These are phyloP conservation scores for Oncorhynchus clarkii DNA, from an alignment of 2,113 vertebrate genomes.

Conservation along the genomic window DNA sequence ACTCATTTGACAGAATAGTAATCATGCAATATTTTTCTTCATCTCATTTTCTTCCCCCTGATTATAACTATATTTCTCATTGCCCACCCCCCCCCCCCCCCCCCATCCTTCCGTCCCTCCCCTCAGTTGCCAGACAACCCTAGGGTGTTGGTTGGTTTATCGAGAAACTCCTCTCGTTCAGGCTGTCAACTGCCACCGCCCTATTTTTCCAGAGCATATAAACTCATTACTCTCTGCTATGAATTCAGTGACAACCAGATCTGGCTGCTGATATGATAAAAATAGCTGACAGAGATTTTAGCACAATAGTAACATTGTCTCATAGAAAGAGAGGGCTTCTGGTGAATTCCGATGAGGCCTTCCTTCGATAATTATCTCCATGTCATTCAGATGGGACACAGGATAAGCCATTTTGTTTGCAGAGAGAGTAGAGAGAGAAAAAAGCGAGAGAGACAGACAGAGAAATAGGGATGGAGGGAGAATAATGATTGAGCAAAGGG, in stretches of 20 bases:
- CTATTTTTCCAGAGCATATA: constrained; percentile 45
- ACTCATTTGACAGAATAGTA: constrained; percentile 46
- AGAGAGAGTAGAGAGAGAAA: constrained; percentile 28
- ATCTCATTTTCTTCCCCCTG: not conserved
- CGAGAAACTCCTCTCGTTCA: constrained; percentile 19
- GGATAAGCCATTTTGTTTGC: constrained; percentile 65
- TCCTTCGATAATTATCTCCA: constrained; percentile 62
- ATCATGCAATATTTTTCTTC: constrained; percentile 43
- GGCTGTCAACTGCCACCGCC: constrained; percentile 25
- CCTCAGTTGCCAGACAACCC: constrained; percentile 37
- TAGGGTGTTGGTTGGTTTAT: constrained; percentile 41
- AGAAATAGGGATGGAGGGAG: constrained; percentile 3
- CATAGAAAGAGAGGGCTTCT: constrained; percentile 51
- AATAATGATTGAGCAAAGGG: constrained; percentile 30
- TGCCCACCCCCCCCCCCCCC: not conserved
- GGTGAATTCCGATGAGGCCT: constrained; percentile 63
- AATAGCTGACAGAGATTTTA: constrained; percentile 73
- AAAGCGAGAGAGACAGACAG: not conserved
- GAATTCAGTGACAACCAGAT: constrained; percentile 64
- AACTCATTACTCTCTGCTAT: constrained; percentile 59
- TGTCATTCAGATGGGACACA: constrained; percentile 59
- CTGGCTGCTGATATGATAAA: constrained; percentile 60
- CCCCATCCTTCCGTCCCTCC: constrained; percentile 12
- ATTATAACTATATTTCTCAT: not conserved
- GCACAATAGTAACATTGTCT: constrained; percentile 71